Evolutionary conservation across 2,888 invertebrate species (phyloP).

Genomic region (Deilephila elpenor): DNA sequence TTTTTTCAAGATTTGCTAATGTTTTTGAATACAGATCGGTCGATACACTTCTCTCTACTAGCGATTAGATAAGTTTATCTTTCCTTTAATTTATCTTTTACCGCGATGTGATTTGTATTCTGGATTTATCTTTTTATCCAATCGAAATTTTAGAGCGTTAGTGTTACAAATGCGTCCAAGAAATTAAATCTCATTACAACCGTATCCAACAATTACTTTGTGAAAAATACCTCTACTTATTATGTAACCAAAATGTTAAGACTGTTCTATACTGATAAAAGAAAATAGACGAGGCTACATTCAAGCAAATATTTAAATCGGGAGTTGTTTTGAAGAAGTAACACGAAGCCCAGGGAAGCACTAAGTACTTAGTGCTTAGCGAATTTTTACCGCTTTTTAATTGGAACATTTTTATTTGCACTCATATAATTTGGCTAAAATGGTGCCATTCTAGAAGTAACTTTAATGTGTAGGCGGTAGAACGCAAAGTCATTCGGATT

Average conservation of each 20-base stretch:
- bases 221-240: too few relatives aligned
- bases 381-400: conserved; percentile 25
- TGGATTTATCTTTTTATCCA: too few relatives aligned
- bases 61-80: too few relatives aligned
- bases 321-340: background rate
- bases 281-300: background rate
- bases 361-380: conserved; percentile 13
- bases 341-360: background rate
- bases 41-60: too few relatives aligned
- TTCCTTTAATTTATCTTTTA: too few relatives aligned
- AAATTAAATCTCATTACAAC: too few relatives aligned
- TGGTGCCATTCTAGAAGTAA: conserved; percentile 10
- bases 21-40: too few relatives aligned
- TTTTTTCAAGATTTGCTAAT: too few relatives aligned
- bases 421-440: conserved; percentile 24
- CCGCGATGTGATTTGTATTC: too few relatives aligned
- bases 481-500: conserved; percentile 26
- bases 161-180: too few relatives aligned
- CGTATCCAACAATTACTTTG: too few relatives aligned
- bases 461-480: conserved; percentile 19
- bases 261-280: background rate
- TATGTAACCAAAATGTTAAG: background rate
- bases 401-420: conserved; percentile 26
- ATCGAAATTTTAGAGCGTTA: too few relatives aligned
- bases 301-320: background rate